Percentiles rank a stretch among this genome's conserved stretches.
phyloP scores from a whole-genome alignment of 2,113 vertebrate species.

The Coracopsis vasa region DNA sequence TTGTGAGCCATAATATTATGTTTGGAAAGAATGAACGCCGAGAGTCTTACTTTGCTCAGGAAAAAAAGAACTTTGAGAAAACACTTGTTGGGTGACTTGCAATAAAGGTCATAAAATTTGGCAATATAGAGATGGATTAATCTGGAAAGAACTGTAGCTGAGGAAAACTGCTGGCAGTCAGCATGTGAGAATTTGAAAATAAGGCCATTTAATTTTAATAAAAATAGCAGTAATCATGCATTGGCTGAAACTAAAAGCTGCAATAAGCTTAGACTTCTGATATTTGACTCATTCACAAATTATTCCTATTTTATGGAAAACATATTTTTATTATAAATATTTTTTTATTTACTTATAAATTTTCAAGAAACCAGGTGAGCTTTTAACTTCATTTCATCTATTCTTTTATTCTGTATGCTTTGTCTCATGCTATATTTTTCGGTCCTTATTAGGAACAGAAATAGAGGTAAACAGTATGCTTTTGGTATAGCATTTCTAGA shows the following conservation, averaged over 20 bases:
- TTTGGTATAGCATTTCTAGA: background rate
- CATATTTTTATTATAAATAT: background rate
- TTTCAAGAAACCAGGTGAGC: background rate
- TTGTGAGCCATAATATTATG: conserved; percentile 5
- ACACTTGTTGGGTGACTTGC: conserved; percentile 8
- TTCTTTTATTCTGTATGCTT: background rate
- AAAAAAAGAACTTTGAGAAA: conserved; percentile 9
- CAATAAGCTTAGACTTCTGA: background rate
- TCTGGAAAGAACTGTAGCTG: conserved; percentile 6
- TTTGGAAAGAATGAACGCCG: conserved; percentile 37
- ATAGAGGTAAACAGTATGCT: background rate
- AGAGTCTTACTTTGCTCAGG: background rate
- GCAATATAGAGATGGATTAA: background rate
- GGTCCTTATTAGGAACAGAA: background rate
- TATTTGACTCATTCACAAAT: background rate
- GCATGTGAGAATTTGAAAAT: conserved; percentile 26
- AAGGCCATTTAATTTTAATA: background rate
- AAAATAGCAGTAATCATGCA: background rate
- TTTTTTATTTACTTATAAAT: background rate
- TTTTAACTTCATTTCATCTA: background rate
- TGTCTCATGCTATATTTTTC: background rate
- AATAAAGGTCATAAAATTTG: conserved; percentile 20
- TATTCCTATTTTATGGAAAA: background rate
- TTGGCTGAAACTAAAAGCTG: background rate
- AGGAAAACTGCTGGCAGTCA: background rate